Evolutionary conservation across 2,113 vertebrate genomes (phyloP), one percentile per base, ranked within the genome.

Genomic region (Pantherophis guttatus): DNA sequence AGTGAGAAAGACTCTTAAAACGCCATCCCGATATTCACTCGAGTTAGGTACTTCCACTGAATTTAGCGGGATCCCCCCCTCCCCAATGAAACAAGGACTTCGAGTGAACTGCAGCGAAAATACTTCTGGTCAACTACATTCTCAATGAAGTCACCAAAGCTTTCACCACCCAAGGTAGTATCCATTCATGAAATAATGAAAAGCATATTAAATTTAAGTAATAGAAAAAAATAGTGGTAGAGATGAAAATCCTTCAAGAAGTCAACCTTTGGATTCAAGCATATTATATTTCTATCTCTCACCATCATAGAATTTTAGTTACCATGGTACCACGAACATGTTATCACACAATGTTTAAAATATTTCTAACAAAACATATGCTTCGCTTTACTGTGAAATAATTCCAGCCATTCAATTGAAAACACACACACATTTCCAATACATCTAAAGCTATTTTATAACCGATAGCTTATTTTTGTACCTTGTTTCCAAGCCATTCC

Each of bases 181-280:
- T 70, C 90, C 54, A 8, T 52, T 89, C 52, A 90, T 48, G n/a
- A 95, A 94, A 94, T 94, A 90, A 93, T 93, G 88, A 95, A 85
- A 33, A 24, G 7, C 33, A 39, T 17, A 91, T 88, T 75, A 89
- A 95, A 93, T 57, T 62, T 85, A 55, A 93, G 52, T 89, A 50
- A 86, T 24, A 91, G 54, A 21, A 52, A 91, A 55, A 23, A 48
- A 55, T 10, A 13, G 59, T 59, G 44, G 23, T 21, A 29, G 44
- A 26, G 17, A 62, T 88, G 44, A 50, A 17, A 89, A 91, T 65
- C 23, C 3, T 1, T 48, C 13, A 33, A 48, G 93, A 87, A 90
- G 50, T 0, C 24, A 5, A 1, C 21, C 5, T 55, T 52, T 86
- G 59, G 48, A 55, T 93, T 92, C 54, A 86, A 92, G 87, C 88